Conservation (phyloP, 1,140 invertebrate species). For the Neodiprion lecontei region DNA sequence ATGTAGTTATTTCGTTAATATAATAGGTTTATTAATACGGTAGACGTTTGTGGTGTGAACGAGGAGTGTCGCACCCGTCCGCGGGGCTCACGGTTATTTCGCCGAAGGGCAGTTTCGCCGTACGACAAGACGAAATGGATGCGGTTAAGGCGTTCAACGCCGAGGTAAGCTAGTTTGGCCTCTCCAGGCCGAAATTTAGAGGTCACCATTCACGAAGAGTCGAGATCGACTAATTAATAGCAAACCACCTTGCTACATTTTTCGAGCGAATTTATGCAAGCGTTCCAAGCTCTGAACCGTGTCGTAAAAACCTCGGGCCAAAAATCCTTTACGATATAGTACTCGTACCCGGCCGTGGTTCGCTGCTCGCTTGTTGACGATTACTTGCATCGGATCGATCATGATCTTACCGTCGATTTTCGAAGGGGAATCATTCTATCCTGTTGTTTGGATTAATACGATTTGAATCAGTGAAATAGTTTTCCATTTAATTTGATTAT, state of each 20-base stretch:
- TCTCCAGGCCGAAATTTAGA: slow-evolving; percentile 37
- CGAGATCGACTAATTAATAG: slow-evolving; percentile 19
- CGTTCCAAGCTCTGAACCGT: slow-evolving; percentile 10
- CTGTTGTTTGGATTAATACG: background rate
- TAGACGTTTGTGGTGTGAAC: slow-evolving; percentile 25
- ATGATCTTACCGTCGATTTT: background rate
- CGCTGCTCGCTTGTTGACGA: background rate
- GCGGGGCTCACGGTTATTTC: slow-evolving; percentile 30
- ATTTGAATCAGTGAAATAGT: background rate
- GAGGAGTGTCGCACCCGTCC: slow-evolving; percentile 37
- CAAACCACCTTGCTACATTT: slow-evolving; percentile 37
- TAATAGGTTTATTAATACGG: slow-evolving; percentile 22
- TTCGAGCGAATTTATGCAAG: background rate
- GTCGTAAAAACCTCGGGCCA: too few relatives aligned
- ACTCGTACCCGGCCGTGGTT: background rate
- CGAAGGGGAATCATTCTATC: background rate
- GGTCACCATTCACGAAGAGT: slow-evolving; percentile 34
- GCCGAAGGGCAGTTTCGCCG: too few relatives aligned
- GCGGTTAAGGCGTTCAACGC: slow-evolving; percentile 74
- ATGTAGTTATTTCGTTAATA: slow-evolving; percentile 7
- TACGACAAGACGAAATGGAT: slow-evolving; percentile 56
- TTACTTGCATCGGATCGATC: background rate
- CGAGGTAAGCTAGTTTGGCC: slow-evolving; percentile 61
- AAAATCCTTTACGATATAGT: background rate
- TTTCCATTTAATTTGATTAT: too few relatives aligned